Evolutionary conservation across 2,888 invertebrate genomes (phyloP).

Genomic region (Acanthosepion lycidas): DNA sequence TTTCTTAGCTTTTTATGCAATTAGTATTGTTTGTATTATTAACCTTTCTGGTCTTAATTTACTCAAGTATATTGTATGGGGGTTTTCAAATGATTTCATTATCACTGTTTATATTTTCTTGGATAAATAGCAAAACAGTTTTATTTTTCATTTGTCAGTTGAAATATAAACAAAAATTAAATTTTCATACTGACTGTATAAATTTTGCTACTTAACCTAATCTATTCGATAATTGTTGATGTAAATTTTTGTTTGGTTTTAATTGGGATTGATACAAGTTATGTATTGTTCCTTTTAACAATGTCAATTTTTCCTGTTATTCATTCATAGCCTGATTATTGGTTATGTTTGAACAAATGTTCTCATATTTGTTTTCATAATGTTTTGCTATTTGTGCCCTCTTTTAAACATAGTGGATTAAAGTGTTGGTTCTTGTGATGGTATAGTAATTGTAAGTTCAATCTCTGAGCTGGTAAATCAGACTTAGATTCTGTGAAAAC

Average conservation of each 20-base stretch:
- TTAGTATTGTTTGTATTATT: background rate
- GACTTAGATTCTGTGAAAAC: too few relatives aligned
- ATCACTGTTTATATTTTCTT: background rate
- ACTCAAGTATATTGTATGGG: too few relatives aligned
- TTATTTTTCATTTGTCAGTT: too few relatives aligned
- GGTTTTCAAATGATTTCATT: too few relatives aligned
- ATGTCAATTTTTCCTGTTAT: background rate
- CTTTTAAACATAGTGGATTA: too few relatives aligned
- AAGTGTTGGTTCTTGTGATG: too few relatives aligned
- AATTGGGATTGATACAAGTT: background rate
- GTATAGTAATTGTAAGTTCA: too few relatives aligned
- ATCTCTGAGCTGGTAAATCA: too few relatives aligned
- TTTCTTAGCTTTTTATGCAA: background rate
- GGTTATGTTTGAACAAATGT: background rate
- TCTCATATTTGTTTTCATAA: background rate
- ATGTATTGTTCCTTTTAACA: background rate
- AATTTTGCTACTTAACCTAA: background rate
- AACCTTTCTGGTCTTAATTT: background rate
- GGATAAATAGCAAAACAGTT: too few relatives aligned
- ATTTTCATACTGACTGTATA: background rate
- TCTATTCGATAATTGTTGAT: background rate
- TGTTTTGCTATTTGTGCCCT: too few relatives aligned
- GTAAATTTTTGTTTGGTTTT: background rate
- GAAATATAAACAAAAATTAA: too few relatives aligned
- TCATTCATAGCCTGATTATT: background rate